Evolutionary conservation across 2,113 vertebrate species (phyloP), one percentile per base, ranked within the genome.

Genomic region (Poecile atricapillus): DNA sequence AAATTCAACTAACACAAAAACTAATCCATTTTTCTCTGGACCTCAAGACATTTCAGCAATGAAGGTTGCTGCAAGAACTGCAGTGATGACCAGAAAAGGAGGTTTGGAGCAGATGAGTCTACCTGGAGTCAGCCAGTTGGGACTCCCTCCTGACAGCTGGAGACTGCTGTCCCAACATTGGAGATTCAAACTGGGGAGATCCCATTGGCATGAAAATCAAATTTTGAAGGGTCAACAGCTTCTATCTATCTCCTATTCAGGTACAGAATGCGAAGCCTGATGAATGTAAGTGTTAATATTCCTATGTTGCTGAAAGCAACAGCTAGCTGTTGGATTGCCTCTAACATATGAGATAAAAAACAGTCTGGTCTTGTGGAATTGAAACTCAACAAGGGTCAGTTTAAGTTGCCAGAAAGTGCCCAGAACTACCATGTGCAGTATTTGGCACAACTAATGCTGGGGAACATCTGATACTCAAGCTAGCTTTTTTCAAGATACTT

Each of bases 351-450:
- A 59, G 24, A 62, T 68, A 69, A 64, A 50, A 84, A 64, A 0
- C 1, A 31, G 44, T 30, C 37, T 0, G 0, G 14, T 43, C n/a
- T 58, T 15, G 46, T 7, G 16, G 60, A 83, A 2, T 7, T 22
- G 7, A 8, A 80, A 23, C 8, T 65, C 46, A 55, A 23, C 33
- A 53, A 80, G 25, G 37, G 41, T 46, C 31, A 69, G 53, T 37
- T 73, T 27, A 53, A 7, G 18, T 43, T 46, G n/a, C 49, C 62
- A 87, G 31, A 33, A 67, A 84, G 44, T 7, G 9, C 44, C 24
- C 53, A 18, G 41, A 68, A 85, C 59, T 12, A 71, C 18, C 37
- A 37, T 2, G 18, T 23, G 53, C 53, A 41, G 35, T 44, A 52
- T 31, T 79, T 82, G 49, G 70, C 49, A 74, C 35, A 75, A 20